These are phyloP conservation scores for Corythaeola cristata DNA, from an alignment of 2,113 vertebrate genomes.

Conservation along the genomic window DNA sequence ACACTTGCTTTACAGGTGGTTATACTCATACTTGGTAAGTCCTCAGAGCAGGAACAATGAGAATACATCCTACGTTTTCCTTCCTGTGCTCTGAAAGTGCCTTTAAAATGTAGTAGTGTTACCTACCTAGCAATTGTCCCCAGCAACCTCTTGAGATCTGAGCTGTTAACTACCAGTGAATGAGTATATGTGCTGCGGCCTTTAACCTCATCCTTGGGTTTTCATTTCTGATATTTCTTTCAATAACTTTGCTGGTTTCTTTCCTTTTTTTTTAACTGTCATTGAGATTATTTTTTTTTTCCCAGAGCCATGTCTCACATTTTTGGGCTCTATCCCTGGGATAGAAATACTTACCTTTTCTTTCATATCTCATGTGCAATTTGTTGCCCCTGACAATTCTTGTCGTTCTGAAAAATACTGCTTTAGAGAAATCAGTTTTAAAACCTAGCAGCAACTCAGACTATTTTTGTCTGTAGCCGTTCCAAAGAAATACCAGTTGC, in stretches of 20 bases:
- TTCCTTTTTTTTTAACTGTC: not conserved
- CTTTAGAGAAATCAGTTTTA: slow-evolving; percentile 29
- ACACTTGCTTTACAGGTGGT: not conserved
- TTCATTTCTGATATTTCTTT: slow-evolving; percentile 49
- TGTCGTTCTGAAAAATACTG: slow-evolving; percentile 46
- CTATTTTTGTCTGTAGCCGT: slow-evolving; percentile 32
- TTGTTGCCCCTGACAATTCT: slow-evolving; percentile 35
- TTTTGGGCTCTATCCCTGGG: not conserved
- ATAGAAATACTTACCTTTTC: slow-evolving; percentile 15
- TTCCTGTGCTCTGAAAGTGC: not conserved
- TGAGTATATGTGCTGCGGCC: not conserved
- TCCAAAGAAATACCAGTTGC: slow-evolving; percentile 42
- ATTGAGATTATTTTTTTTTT: not conserved
- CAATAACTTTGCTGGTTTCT: not conserved
- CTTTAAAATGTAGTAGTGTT: slow-evolving; percentile 7
- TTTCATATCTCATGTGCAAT: slow-evolving; percentile 36
- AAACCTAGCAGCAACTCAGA: not conserved
- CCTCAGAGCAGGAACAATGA: not conserved
- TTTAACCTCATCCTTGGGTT: slow-evolving; percentile 41
- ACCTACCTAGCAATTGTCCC: slow-evolving; percentile 17
- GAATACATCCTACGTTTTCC: not conserved
- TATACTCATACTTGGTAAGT: not conserved
- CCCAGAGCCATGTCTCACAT: not conserved
- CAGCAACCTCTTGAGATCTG: slow-evolving; percentile 16
- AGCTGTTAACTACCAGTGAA: slow-evolving; percentile 46